phyloP scores from a whole-genome alignment of 1,140 invertebrate species.

The Diabrotica virgifera region DNA sequence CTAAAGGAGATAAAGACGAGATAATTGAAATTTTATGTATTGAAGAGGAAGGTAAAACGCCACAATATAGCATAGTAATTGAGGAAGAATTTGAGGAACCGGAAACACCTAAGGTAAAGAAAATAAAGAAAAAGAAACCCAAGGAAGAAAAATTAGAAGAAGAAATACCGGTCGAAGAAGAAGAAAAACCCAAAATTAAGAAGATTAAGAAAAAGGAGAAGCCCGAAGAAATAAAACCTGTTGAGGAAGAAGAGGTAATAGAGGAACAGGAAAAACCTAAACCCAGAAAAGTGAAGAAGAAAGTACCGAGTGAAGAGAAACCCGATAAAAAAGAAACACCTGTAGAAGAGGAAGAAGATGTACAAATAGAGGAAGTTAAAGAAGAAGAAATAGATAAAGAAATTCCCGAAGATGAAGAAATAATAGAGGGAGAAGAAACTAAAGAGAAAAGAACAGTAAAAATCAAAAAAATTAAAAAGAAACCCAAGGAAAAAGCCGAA shows the following conservation, averaged over 20 bases:
- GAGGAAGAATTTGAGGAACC: slow-evolving; percentile 40
- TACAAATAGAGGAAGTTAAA: slow-evolving; percentile 42
- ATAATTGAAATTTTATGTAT: slow-evolving; percentile 51
- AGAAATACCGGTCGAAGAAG: slow-evolving; percentile 39
- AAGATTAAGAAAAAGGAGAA: slow-evolving; percentile 36
- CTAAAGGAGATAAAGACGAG: slow-evolving; percentile 48
- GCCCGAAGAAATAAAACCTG: slow-evolving; percentile 44
- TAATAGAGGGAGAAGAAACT: slow-evolving; percentile 38
- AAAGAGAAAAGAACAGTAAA: slow-evolving; percentile 41
- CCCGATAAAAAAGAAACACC: slow-evolving; percentile 28
- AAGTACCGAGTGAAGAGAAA: slow-evolving; percentile 45
- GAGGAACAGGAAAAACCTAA: slow-evolving; percentile 32
- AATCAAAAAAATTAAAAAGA: slow-evolving; percentile 39
- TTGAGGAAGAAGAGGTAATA: slow-evolving; percentile 32
- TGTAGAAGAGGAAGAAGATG: slow-evolving; percentile 34
- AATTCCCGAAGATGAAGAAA: slow-evolving; percentile 34
- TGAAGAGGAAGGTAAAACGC: slow-evolving; percentile 50
- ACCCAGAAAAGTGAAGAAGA: slow-evolving; percentile 38
- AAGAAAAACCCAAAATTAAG: slow-evolving; percentile 33
- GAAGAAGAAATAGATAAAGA: slow-evolving; percentile 43
- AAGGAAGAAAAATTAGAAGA: slow-evolving; percentile 42
- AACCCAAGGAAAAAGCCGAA: slow-evolving; percentile 47
- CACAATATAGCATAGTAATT: slow-evolving; percentile 46
- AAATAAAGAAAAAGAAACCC: slow-evolving; percentile 39
- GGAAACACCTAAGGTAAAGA: slow-evolving; percentile 34